Conservation (phyloP, 2,888 invertebrate species). For the Apamea epomidion region DNA sequence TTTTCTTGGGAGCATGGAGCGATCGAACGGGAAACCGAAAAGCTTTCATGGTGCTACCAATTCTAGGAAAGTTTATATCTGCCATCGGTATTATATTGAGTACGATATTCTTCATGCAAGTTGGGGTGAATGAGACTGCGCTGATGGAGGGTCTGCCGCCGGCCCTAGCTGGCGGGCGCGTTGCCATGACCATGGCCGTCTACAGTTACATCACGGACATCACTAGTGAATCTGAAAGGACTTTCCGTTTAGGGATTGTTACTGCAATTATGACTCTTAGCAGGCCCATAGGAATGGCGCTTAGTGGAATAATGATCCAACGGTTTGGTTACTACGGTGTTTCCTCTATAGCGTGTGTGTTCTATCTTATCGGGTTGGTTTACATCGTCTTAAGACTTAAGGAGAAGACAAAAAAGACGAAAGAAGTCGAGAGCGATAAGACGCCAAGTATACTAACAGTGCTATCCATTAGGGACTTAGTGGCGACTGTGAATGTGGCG, state of each 20-base stretch:
- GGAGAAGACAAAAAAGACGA: slow-evolving; percentile 78
- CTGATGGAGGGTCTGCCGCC: slow-evolving; percentile 90
- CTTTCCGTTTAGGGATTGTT: slow-evolving; percentile 91
- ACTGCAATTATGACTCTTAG: slow-evolving; percentile 89
- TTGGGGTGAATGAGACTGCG: slow-evolving; percentile 89
- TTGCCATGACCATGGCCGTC: slow-evolving; percentile 91
- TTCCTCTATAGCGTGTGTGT: slow-evolving; percentile 84
- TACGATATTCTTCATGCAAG: slow-evolving; percentile 90
- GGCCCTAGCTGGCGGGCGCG: slow-evolving; percentile 91
- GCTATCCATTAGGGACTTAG: slow-evolving; percentile 83
- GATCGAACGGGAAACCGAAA: slow-evolving; percentile 91
- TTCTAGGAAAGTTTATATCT: slow-evolving; percentile 90
- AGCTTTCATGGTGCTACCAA: slow-evolving; percentile 90
- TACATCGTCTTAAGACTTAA: slow-evolving; percentile 85
- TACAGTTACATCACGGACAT: slow-evolving; percentile 92
- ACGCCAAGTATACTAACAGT: slow-evolving; percentile 77
- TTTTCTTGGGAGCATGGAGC: slow-evolving; percentile 92
- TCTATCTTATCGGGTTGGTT: slow-evolving; percentile 85
- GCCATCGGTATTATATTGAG: slow-evolving; percentile 90
- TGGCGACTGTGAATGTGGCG: slow-evolving; percentile 87
- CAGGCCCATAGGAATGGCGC: slow-evolving; percentile 88
- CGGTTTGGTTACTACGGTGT: slow-evolving; percentile 88
- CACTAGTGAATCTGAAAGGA: slow-evolving; percentile 90
- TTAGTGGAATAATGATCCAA: slow-evolving; percentile 89
- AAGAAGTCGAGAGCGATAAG: slow-evolving; percentile 77